These are phyloP conservation scores for Sinocyclocheilus rhinocerous DNA, from an alignment of 2,113 vertebrate genomes.

Conservation along the genomic window DNA sequence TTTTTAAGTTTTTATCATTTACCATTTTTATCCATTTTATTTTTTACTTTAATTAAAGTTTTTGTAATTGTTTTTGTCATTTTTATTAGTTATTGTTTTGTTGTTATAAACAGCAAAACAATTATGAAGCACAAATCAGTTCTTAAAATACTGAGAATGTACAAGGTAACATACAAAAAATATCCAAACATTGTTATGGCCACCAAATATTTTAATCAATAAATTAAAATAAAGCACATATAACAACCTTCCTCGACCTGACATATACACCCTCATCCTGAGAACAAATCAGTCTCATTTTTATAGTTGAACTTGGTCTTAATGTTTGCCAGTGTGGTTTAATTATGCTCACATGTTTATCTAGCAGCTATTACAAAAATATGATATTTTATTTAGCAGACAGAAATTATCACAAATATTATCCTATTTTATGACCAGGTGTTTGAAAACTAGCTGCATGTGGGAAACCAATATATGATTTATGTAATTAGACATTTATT, in stretches of 20 bases:
- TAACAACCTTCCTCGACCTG: not conserved
- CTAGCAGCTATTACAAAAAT: not conserved
- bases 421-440: not conserved
- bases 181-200: not conserved
- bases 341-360: not conserved
- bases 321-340: not conserved
- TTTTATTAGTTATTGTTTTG: too few relatives aligned
- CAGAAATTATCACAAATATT: not conserved
- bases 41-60: too few relatives aligned
- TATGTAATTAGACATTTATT: not conserved
- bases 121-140: not conserved
- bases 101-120: too few relatives aligned
- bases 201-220: not conserved
- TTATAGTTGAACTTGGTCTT: not conserved
- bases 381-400: not conserved
- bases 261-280: not conserved
- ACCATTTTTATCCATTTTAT: too few relatives aligned
- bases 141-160: not conserved
- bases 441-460: not conserved
- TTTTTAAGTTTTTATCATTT: too few relatives aligned
- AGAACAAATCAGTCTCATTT: not conserved
- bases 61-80: too few relatives aligned
- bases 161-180: not conserved
- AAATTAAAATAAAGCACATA: not conserved
- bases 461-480: not conserved